Conservation (phyloP, 2,113 vertebrate genomes). For the Cisticola juncidis region DNA sequence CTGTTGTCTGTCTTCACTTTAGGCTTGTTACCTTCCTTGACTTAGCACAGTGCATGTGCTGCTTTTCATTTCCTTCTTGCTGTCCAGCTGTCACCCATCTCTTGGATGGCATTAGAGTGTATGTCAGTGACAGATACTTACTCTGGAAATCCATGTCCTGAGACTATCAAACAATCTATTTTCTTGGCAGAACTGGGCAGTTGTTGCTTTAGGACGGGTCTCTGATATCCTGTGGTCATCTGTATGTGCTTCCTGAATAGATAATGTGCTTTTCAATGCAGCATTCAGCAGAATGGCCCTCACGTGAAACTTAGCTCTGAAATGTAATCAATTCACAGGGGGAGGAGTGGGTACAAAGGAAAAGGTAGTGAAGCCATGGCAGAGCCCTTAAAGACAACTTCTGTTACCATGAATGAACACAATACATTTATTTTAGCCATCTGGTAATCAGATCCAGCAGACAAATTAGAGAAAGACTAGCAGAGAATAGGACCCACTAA, state of each 20-base stretch:
- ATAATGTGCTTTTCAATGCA: neutral
- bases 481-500: slow-evolving; percentile 12
- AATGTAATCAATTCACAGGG: slow-evolving; percentile 32
- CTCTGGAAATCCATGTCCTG: neutral
- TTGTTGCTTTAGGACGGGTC: slow-evolving; percentile 5
- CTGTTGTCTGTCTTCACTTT: neutral
- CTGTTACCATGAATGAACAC: slow-evolving; percentile 37
- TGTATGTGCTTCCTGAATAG: neutral
- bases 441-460: slow-evolving; percentile 50
- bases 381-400: slow-evolving; percentile 39
- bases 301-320: slow-evolving; percentile 16
- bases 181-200: neutral
- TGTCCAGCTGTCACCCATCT: neutral
- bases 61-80: slow-evolving; percentile 3
- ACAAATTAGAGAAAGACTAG: slow-evolving; percentile 25
- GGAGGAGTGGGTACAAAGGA: slow-evolving; percentile 30
- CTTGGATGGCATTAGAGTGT: neutral
- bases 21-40: neutral
- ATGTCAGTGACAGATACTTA: neutral
- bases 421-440: slow-evolving; percentile 51
- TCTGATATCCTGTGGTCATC: slow-evolving; percentile 5
- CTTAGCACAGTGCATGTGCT: neutral
- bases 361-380: neutral
- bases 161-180: neutral
- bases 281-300: neutral